Conservation (phyloP, 2,888 invertebrate species). For the Tricholauxania praeusta region DNA sequence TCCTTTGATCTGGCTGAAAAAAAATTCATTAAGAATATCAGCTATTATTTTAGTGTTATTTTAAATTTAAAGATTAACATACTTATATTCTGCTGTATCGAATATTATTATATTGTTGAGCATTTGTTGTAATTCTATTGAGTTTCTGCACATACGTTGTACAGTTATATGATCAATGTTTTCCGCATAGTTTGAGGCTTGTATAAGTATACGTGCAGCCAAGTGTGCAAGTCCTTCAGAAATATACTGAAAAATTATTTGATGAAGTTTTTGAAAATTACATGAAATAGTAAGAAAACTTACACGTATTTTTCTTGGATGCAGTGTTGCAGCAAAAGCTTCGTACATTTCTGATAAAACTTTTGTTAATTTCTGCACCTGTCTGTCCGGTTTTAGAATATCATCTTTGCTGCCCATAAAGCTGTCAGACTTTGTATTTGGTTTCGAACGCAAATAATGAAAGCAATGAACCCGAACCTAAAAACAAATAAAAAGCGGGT, state of each 20-base stretch:
- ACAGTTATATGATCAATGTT: conserved; percentile 85
- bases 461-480: conserved; percentile 94
- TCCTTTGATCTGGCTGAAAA: too few relatives aligned
- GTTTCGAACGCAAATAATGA: conserved; percentile 81
- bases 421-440: conserved; percentile 57
- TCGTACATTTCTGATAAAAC: conserved; percentile 84
- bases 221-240: conserved; percentile 89
- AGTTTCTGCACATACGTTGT: conserved; percentile 87
- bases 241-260: conserved; percentile 75
- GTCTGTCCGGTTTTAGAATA: conserved; percentile 81
- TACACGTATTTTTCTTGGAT: conserved; percentile 78
- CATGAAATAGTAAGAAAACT: conserved; percentile 47
- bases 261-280: not conserved
- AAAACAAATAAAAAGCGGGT: too few relatives aligned
- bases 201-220: conserved; percentile 83
- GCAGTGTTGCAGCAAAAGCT: conserved; percentile 79
- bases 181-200: conserved; percentile 82
- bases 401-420: conserved; percentile 72
- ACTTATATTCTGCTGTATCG: conserved; percentile 20
- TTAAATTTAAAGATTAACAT: conserved; percentile 2
- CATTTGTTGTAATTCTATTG: conserved; percentile 86
- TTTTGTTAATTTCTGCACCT: conserved; percentile 82
- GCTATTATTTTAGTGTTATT: not conserved
- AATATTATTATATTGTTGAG: conserved; percentile 80
- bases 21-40: too few relatives aligned